Percentiles rank a stretch among this genome's conserved stretches.
Conservation (phyloP, 2,113 vertebrate genomes). For the Nibea coibor region DNA sequence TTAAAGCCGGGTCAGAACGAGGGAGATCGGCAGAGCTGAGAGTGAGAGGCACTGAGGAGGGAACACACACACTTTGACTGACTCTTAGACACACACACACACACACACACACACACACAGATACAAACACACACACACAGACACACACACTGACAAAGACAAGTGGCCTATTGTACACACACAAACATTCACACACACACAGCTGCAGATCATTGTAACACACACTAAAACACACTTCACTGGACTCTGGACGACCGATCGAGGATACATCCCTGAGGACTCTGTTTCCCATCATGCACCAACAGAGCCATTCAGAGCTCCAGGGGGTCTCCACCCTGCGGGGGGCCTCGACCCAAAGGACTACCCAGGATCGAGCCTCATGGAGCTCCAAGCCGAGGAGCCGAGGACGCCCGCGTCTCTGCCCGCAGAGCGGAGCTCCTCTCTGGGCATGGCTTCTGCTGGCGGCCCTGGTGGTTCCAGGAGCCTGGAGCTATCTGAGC, state of each 20-base stretch:
- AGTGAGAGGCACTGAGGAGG: constrained; percentile 59
- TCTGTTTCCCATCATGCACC: constrained; percentile 66
- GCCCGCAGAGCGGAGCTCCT: constrained; percentile 1
- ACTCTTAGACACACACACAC: constrained; percentile 24
- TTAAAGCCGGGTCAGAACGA: constrained; percentile 59
- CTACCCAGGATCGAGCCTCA: constrained; percentile 14
- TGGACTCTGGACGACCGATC: constrained; percentile 42
- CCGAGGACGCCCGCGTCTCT: neutral
- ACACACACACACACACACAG: constrained; percentile 34
- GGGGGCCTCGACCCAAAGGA: constrained; percentile 1
- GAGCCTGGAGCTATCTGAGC: constrained; percentile 62
- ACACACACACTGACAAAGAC: constrained; percentile 19
- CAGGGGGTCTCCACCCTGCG: constrained; percentile 30
- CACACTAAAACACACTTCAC: neutral
- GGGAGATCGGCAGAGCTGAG: constrained; percentile 63
- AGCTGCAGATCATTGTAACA: neutral
- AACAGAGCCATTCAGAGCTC: constrained; percentile 27
- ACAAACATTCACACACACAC: constrained; percentile 6
- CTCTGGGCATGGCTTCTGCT: constrained; percentile 66
- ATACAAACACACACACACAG: constrained; percentile 43
- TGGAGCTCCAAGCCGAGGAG: constrained; percentile 16
- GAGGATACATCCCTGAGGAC: constrained; percentile 57
- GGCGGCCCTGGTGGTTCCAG: constrained; percentile 56
- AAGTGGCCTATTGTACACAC: neutral
- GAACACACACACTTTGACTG: constrained; percentile 38